Evolutionary conservation across 2,113 vertebrate species (phyloP).

Genomic region (Calonectris borealis): DNA sequence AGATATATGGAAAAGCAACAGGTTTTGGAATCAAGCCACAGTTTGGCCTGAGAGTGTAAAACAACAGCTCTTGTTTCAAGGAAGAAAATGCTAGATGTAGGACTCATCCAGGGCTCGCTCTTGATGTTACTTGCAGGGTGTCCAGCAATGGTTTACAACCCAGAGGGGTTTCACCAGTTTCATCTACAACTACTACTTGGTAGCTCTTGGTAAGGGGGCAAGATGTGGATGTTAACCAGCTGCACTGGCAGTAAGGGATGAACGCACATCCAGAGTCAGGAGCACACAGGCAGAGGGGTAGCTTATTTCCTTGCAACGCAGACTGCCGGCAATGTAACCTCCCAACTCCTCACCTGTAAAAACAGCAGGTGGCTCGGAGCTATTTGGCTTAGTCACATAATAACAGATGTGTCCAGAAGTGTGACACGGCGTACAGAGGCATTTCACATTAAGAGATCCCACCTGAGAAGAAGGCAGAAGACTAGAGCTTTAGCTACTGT

Average conservation of each 20-base stretch:
- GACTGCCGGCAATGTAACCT: not conserved
- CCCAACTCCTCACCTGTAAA: slow-evolving; percentile 87
- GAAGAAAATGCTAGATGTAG: not conserved
- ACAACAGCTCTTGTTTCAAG: not conserved
- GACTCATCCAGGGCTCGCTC: not conserved
- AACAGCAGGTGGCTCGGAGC: slow-evolving; percentile 87
- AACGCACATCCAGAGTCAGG: not conserved
- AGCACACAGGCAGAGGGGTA: not conserved
- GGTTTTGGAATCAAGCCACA: not conserved
- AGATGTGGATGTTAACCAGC: not conserved
- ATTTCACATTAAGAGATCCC: slow-evolving; percentile 91
- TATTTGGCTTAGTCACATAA: slow-evolving; percentile 88
- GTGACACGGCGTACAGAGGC: slow-evolving; percentile 94
- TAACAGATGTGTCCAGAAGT: slow-evolving; percentile 98
- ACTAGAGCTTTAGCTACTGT: slow-evolving; percentile 32
- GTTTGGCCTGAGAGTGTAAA: not conserved
- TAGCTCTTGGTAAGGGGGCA: not conserved
- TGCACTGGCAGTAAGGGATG: not conserved
- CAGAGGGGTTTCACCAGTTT: not conserved
- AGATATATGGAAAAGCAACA: not conserved
- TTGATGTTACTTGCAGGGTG: not conserved
- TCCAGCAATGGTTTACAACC: not conserved
- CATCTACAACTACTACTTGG: not conserved
- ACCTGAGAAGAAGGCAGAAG: slow-evolving; percentile 74
- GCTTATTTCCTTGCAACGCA: not conserved